Conservation (phyloP, 2,888 invertebrate species). For the Erebia epiphron region DNA sequence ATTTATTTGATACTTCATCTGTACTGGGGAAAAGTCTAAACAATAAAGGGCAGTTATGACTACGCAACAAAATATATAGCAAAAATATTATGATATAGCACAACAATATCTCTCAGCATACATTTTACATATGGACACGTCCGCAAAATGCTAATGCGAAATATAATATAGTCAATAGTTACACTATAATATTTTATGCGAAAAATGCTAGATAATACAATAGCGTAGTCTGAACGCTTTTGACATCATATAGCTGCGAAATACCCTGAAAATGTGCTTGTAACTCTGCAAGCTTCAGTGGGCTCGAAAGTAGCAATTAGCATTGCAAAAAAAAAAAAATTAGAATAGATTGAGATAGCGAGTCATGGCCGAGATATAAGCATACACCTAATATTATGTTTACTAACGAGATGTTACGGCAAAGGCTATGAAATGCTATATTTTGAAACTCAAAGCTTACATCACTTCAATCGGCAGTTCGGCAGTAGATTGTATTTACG, state of each 20-base stretch:
- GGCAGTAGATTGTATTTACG: not conserved
- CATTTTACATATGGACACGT: too few relatives aligned
- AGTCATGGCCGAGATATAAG: conserved; percentile 7
- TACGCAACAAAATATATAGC: too few relatives aligned
- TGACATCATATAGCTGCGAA: not conserved
- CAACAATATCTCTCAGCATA: too few relatives aligned
- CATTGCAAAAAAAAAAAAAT: conserved; percentile 5
- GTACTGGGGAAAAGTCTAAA: too few relatives aligned
- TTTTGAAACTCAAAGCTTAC: conserved; percentile 12
- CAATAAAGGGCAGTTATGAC: too few relatives aligned
- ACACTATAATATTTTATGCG: too few relatives aligned
- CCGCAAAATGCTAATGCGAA: too few relatives aligned
- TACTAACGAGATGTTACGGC: conserved; percentile 11
- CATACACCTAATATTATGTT: not conserved
- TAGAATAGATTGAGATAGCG: conserved; percentile 11
- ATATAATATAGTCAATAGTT: not conserved
- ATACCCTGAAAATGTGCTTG: not conserved
- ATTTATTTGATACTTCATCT: too few relatives aligned
- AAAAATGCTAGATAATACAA: too few relatives aligned
- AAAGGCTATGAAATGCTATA: conserved; percentile 18
- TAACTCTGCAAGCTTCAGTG: too few relatives aligned
- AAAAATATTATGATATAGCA: too few relatives aligned
- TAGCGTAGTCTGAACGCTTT: too few relatives aligned
- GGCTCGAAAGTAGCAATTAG: not conserved
- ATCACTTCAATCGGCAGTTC: not conserved